Evolutionary conservation across 2,113 vertebrate species (phyloP).

Genomic region (Sylvicapra grimmia): DNA sequence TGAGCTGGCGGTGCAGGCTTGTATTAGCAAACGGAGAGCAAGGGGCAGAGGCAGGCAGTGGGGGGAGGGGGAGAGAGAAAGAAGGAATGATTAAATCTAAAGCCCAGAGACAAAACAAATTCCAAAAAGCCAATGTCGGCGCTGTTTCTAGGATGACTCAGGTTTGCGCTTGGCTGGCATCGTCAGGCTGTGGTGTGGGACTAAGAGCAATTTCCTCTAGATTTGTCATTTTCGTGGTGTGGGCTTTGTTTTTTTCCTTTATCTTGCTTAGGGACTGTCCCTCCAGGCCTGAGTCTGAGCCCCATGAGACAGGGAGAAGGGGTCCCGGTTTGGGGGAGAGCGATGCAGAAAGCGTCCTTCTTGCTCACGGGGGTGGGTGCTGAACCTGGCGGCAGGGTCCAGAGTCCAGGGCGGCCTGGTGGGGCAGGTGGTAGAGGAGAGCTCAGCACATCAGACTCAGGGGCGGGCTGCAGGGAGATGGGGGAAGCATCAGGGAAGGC

Average conservation of each 20-base stretch:
- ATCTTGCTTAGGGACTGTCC: not conserved
- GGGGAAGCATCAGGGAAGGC: not conserved
- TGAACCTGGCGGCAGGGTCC: not conserved
- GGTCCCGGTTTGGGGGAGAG: accelerated
- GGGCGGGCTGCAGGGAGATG: no score
- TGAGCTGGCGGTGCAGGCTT: constrained; percentile 38
- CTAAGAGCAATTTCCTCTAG: constrained; percentile 62
- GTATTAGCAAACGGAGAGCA: constrained; percentile 26
- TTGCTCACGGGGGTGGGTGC: not conserved
- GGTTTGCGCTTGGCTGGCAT: constrained; percentile 56
- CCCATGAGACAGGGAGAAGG: not conserved
- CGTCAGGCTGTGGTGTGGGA: constrained; percentile 40
- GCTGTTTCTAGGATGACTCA: constrained; percentile 80
- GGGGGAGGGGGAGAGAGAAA: not conserved
- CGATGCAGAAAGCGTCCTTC: accelerated
- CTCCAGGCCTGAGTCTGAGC: not conserved
- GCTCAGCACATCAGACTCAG: accelerated
- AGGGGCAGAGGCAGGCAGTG: constrained; percentile 3
- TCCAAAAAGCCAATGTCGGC: constrained; percentile 71
- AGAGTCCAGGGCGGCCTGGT: not conserved
- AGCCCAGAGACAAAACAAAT: constrained; percentile 68
- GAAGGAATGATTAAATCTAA: constrained; percentile 53
- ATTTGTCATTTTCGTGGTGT: constrained; percentile 58
- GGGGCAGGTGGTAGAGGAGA: not conserved
- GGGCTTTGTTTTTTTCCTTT: constrained; percentile 33